Base-by-base conservation (phyloP, 2,113 vertebrate genomes). In the Rallus limicola region DNA sequence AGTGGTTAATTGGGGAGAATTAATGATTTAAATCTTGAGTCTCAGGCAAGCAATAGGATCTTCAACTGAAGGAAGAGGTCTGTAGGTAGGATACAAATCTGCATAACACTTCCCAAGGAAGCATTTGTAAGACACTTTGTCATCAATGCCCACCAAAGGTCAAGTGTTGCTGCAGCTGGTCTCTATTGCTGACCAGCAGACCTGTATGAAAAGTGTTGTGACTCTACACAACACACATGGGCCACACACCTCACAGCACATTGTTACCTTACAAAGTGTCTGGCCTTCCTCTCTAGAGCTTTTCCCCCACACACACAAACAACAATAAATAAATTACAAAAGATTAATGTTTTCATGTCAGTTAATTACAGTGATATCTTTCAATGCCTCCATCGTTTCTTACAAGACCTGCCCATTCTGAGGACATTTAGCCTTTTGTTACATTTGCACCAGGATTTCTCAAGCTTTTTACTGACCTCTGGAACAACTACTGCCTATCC, bases 131-230 rank as follows among this genome's bases (percentile, higher is more conserved):
- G 17, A 11, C 4, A 21, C 38, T 53, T 65, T 48, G 11, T 26
- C 42, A 9, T 10, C 4, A 0, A 0, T n/a, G 36, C 28, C 12
- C 36, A 46, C 25, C 5, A 13, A 14, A 0, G 14, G 10, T 25
- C 5, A 6, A 29, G 42, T 18, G 29, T 3, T 10, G 36, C 29
- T 29, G 9, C 3, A 29, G 44, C 3, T 14, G 5, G 12, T 69
- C 13, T 26, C 60, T 44, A 26, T 21, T 55, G 26, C 55, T 25
- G 29, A 20, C 16, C 4, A 16, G 18, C 55, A 19, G 40, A 50
- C 19, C 42, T 6, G 6, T 6, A 5, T 3, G 14, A 17, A 12
- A 53, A 12, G 4, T 11, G 33, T 2, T 40, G 40, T 2, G 5
- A 64, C 81, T 77, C 15, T 9, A 15, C 34, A 11, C n/a, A 29